Percentiles rank a stretch among this genome's conserved stretches.
Evolutionary conservation across 30 jellyfish, hydroid and myxozoan genomes (phyloP).

Genomic region (Phacellophora camtschatica): DNA sequence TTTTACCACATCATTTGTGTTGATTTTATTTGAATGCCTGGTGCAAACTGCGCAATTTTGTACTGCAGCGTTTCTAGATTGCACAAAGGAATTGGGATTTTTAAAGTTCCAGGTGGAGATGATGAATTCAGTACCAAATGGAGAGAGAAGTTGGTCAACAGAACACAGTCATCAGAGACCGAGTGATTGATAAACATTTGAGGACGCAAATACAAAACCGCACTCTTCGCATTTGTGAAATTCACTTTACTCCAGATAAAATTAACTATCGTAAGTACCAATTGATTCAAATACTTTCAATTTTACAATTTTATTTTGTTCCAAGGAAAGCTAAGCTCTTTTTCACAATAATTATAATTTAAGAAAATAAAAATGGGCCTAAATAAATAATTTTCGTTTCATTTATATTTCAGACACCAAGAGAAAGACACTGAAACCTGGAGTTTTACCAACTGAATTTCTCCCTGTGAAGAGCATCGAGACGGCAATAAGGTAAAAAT

Average conservation of each 20-base stretch:
- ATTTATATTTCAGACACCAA: too few species aligned
- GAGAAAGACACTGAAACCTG: too few species aligned
- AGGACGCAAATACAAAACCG: constrained; percentile 38
- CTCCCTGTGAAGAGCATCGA: too few species aligned
- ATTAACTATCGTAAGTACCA: constrained; percentile 17
- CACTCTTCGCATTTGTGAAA: constrained; percentile 46
- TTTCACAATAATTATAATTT: too few species aligned
- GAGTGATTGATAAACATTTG: constrained; percentile 44
- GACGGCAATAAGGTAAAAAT: too few species aligned
- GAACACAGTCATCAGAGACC: constrained; percentile 56
- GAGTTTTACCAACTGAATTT: too few species aligned
- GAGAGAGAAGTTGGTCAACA: constrained; percentile 50
- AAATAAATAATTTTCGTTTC: too few species aligned
- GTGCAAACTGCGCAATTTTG: constrained; percentile 70
- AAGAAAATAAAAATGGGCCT: too few species aligned
- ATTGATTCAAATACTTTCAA: too few species aligned
- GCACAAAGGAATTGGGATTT: constrained; percentile 13
- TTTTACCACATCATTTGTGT: too few species aligned
- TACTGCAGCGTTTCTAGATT: constrained; percentile 48
- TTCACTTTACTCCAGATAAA: constrained; percentile 32
- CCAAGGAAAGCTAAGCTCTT: too few species aligned
- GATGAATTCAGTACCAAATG: constrained; percentile 38
- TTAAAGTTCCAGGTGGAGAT: constrained; percentile 68
- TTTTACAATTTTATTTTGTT: too few species aligned
- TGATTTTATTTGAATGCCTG: constrained; percentile 36